Evolutionary conservation across 2,888 invertebrate species (phyloP), one percentile per base, ranked within the genome.

Genomic region (Thecophora atra): DNA sequence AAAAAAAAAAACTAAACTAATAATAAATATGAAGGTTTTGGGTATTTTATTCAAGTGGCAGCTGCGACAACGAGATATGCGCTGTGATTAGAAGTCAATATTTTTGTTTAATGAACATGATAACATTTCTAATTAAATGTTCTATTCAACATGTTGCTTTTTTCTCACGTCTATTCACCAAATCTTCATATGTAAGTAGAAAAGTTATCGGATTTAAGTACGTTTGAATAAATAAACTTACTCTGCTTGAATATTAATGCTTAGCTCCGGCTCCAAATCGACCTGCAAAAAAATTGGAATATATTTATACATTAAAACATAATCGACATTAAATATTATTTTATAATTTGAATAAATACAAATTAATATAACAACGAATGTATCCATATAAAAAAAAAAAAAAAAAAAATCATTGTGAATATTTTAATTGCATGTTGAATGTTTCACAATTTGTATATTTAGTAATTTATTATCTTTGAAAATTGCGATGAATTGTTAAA

Each of bases 211-310:
- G 44, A 44, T 47, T 11, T 30, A 30, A 8, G 30, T 30, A 47
- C 47, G 15, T 47, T 47, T 13, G 24, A 11, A 6, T 78, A n/a
- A n/a, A n/a, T n/a, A n/a, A 78, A 93, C 94, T 94, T 89, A 94
- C 94, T 93, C 92, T 82, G 91, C 90, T 85, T 93, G 90, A 81
- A 89, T 89, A 86, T 93, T 91, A 76, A 93, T 91, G 86, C 92
- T 91, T 73, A 93, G 90, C 86, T 93, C 91, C 79, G 91, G 91
- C 87, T 94, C 93, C 86, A 92, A 92, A 85, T 93, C 93, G 80
- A 91, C 93, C 94, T 94, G 88, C 82, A 80, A 79, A 85, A 84
- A 85, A 83, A 85, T 73, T 26, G 15, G 30, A 62, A 58, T 76
- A 76, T 51, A 19, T 51, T 51, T 62, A 62, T 4, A 62, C 62